Percentiles rank a stretch among this genome's conserved stretches.
phyloP scores from a whole-genome alignment of 2,797 vertebrate species.

The Cichlasoma orientale region DNA sequence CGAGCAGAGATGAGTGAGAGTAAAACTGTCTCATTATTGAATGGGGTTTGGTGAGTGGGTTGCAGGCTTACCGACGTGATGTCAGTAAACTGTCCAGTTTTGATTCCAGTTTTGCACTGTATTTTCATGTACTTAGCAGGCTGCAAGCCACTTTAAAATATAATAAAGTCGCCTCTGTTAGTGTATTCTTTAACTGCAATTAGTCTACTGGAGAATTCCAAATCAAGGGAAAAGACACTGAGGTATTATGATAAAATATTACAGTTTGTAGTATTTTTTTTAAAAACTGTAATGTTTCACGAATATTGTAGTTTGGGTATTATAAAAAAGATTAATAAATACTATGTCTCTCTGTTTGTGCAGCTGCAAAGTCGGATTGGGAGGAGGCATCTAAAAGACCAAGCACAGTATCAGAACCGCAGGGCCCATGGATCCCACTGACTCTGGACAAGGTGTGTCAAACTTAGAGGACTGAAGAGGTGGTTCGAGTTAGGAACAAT shows the following conservation, averaged over 20 bases:
- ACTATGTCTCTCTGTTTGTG: background rate
- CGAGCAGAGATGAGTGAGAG: background rate
- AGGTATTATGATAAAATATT: slow-evolving; percentile 3
- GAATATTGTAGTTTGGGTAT: too few species aligned
- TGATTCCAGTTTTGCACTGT: background rate
- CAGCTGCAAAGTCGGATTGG: background rate
- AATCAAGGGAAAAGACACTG: background rate
- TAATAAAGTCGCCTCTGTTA: background rate
- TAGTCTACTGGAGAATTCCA: background rate
- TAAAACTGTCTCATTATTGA: background rate
- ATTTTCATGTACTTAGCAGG: background rate
- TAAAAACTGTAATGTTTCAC: too few species aligned
- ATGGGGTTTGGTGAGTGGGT: slow-evolving; percentile 16
- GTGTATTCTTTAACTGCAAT: background rate
- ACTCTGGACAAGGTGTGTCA: slow-evolving; percentile 59
- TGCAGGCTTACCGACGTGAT: background rate
- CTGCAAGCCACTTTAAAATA: background rate
- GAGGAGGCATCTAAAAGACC: slow-evolving; percentile 22
- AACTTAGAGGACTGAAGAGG: background rate
- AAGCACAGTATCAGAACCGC: background rate
- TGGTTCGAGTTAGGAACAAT: background rate
- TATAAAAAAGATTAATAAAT: too few species aligned
- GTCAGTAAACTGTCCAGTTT: too few species aligned
- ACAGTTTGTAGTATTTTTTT: too few species aligned
- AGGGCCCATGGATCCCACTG: slow-evolving; percentile 42